Percentiles rank a stretch among this genome's conserved stretches.
phyloP scores from a whole-genome alignment of 2,113 vertebrate genomes.

The Nothobranchius kuhntae region DNA sequence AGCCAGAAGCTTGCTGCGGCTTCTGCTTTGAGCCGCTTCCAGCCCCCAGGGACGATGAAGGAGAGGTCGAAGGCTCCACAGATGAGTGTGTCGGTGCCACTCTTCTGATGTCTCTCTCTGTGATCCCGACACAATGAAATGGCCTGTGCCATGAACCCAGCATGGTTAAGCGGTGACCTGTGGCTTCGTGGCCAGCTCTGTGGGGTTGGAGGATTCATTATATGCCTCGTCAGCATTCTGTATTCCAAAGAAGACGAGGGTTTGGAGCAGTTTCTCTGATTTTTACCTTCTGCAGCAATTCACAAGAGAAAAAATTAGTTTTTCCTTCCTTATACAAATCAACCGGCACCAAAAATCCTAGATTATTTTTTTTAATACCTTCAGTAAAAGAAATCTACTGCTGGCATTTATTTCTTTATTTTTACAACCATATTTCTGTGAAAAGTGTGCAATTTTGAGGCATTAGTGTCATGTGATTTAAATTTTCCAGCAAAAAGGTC shows the following conservation, averaged over 20 bases:
- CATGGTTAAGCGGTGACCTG: slow-evolving; percentile 78
- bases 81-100: slow-evolving; percentile 90
- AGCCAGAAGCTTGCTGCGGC: slow-evolving; percentile 88
- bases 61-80: slow-evolving; percentile 87
- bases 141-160: slow-evolving; percentile 70
- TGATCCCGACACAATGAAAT: slow-evolving; percentile 81
- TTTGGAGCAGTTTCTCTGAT: slow-evolving; percentile 40
- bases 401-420: not conserved
- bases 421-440: not conserved
- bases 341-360: not conserved
- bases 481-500: no score
- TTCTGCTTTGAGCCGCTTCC: slow-evolving; percentile 85
- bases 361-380: not conserved
- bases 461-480: no score
- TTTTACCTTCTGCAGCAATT: slow-evolving; percentile 25
- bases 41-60: slow-evolving; percentile 87
- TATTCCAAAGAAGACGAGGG: slow-evolving; percentile 49
- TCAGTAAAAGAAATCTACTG: not conserved
- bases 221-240: slow-evolving; percentile 75
- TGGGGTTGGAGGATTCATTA: slow-evolving; percentile 74
- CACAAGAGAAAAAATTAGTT: no score
- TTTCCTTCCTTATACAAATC: no score
- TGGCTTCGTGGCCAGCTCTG: slow-evolving; percentile 52
- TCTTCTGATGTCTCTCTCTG: slow-evolving; percentile 88
- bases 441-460: not conserved